phyloP scores from a whole-genome alignment of 2,888 invertebrate genomes.

The Drosophila rubida region DNA sequence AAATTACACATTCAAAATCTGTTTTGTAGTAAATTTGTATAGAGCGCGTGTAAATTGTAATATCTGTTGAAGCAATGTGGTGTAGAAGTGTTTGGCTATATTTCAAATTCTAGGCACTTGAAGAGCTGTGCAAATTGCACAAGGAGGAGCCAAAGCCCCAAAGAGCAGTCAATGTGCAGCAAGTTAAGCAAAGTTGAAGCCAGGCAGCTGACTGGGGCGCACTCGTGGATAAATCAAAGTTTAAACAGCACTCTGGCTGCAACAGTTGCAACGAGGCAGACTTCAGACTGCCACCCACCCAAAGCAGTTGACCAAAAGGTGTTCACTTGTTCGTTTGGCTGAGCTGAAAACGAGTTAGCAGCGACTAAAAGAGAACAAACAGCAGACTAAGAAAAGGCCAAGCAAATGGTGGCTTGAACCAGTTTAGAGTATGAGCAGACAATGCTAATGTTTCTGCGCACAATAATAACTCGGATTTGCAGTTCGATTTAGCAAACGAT shows the following conservation, averaged over 20 bases:
- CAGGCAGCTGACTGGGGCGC: not conserved
- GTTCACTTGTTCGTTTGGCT: not conserved
- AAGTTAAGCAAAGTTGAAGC: not conserved
- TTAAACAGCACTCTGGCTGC: not conserved
- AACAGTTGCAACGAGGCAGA: not conserved
- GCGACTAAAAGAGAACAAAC: not conserved
- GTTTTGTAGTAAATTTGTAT: too few relatives aligned
- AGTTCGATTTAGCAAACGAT: slow-evolving; percentile 5
- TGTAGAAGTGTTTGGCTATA: not conserved
- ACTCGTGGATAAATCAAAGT: not conserved
- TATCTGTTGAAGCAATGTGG: not conserved
- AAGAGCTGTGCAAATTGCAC: not conserved
- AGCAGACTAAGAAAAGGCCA: slow-evolving; percentile 5
- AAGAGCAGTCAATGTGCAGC: not conserved
- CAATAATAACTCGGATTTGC: slow-evolving; percentile 19
- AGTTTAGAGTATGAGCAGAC: slow-evolving; percentile 32
- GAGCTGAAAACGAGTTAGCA: slow-evolving; percentile 3
- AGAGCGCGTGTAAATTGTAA: too few relatives aligned
- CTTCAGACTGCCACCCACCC: not conserved
- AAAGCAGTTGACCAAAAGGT: not conserved
- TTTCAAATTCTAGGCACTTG: not conserved
- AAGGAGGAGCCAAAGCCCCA: not conserved
- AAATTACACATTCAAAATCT: too few relatives aligned
- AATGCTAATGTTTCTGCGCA: slow-evolving; percentile 3
- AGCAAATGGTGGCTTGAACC: slow-evolving; percentile 32